A percentile compares a stretch with the other conserved stretches of the same genome.
Evolutionary conservation across 2,797 vertebrate species (phyloP).

Genomic region (Sparidentex hasta): DNA sequence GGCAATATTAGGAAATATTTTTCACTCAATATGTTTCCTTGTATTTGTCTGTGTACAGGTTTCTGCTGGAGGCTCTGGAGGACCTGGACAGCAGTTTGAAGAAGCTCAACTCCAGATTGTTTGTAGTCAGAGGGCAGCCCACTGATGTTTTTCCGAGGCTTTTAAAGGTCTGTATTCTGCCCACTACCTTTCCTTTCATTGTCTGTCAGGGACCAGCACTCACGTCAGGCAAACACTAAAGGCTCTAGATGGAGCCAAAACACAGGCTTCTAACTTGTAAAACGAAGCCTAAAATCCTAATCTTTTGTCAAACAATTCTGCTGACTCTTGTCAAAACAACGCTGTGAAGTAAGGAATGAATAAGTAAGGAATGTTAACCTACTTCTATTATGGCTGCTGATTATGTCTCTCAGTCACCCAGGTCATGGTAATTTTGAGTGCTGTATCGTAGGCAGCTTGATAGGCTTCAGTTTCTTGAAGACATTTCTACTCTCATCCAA

Average conservation of each 20-base stretch:
- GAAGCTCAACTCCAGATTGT: slow-evolving; percentile 94
- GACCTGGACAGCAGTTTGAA: slow-evolving; percentile 94
- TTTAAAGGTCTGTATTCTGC: slow-evolving; percentile 88
- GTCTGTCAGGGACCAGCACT: background rate
- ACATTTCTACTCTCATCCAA: no score
- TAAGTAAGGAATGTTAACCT: background rate
- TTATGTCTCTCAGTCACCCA: no score
- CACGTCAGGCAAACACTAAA: background rate
- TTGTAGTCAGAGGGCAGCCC: slow-evolving; percentile 94
- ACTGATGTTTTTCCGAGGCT: slow-evolving; percentile 95
- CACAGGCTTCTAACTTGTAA: background rate
- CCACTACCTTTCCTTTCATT: background rate
- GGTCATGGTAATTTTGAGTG: no score
- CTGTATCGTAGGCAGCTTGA: no score
- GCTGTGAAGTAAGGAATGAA: background rate
- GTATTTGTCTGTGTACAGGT: slow-evolving; percentile 80
- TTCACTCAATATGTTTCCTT: background rate
- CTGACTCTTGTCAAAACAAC: no score
- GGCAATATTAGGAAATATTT: background rate
- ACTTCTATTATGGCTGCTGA: background rate
- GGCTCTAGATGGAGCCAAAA: background rate
- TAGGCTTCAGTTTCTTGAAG: no score
- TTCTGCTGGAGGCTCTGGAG: slow-evolving; percentile 94
- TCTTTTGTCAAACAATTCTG: no score
- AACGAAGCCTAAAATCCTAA: no score